Conservation (phyloP, 2,113 vertebrate genomes). For the Amphiprion percula region DNA sequence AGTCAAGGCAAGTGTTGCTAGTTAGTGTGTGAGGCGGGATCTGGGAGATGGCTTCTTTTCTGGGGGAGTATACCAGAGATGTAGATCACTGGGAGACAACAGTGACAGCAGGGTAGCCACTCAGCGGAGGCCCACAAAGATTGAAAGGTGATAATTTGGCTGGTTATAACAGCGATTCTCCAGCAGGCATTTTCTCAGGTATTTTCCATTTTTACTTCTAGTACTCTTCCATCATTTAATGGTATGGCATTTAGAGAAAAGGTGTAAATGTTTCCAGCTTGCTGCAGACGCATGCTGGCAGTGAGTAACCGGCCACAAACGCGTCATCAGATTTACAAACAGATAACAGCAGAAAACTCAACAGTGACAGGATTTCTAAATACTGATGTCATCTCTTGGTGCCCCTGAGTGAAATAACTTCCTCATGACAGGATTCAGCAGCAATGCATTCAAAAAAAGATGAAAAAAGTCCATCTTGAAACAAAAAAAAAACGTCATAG, state of each 20-base stretch:
- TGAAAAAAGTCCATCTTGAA: conserved; percentile 29
- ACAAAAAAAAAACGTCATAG: conserved; percentile 22
- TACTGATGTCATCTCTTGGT: conserved; percentile 57
- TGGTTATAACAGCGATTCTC: conserved; percentile 1
- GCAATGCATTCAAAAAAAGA: neutral
- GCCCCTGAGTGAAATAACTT: conserved; percentile 43
- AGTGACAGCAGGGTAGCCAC: conserved; percentile 40
- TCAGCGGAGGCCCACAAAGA: conserved; percentile 40
- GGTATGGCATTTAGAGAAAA: conserved; percentile 9
- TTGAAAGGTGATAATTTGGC: conserved; percentile 25
- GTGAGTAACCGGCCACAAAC: conserved; percentile 59
- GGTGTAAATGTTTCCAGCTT: conserved; percentile 33
- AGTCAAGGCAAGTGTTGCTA: conserved; percentile 47
- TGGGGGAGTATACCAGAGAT: conserved; percentile 52
- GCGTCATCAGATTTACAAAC: conserved; percentile 58
- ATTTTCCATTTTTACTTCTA: conserved; percentile 12
- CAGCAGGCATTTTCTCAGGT: conserved; percentile 4
- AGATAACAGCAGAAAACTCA: conserved; percentile 54
- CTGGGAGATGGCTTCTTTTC: conserved; percentile 36
- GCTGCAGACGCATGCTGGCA: conserved; percentile 31
- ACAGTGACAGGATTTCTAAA: conserved; percentile 52
- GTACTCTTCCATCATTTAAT: conserved; percentile 19
- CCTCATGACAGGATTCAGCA: conserved; percentile 34
- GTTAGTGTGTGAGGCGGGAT: conserved; percentile 46
- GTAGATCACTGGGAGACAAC: conserved; percentile 60